A percentile compares a stretch with the other conserved stretches of the same genome.
Evolutionary conservation across 2,888 invertebrate genomes (phyloP).

Genomic region (Allophyes oxyacanthae): DNA sequence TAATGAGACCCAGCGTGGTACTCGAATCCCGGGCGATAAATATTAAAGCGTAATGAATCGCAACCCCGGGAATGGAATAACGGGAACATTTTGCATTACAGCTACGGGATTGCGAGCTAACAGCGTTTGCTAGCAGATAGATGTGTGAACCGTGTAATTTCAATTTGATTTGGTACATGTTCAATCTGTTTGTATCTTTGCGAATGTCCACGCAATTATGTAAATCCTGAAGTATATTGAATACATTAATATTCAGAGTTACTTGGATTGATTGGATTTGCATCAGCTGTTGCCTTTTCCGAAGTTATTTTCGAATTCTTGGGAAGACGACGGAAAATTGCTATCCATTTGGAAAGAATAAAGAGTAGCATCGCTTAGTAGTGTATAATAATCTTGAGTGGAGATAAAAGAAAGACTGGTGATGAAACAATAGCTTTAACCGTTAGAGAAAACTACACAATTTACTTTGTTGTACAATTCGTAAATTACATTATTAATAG

Average conservation of each 20-base stretch:
- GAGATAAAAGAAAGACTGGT: slow-evolving; percentile 33
- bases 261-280: slow-evolving; percentile 30
- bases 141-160: slow-evolving; percentile 56
- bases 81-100: slow-evolving; percentile 53
- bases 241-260: slow-evolving; percentile 36
- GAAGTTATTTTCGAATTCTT: slow-evolving; percentile 11
- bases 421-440: slow-evolving; percentile 37
- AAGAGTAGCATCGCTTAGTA: slow-evolving; percentile 5
- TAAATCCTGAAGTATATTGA: slow-evolving; percentile 41
- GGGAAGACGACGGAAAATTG: slow-evolving; percentile 4
- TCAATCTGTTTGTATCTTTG: slow-evolving; percentile 37
- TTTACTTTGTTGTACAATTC: slow-evolving; percentile 41
- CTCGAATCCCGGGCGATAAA: slow-evolving; percentile 47
- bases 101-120: slow-evolving; percentile 63
- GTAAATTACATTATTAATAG: slow-evolving; percentile 37
- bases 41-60: slow-evolving; percentile 63
- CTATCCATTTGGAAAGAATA: not conserved
- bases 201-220: slow-evolving; percentile 45
- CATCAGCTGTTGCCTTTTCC: slow-evolving; percentile 24
- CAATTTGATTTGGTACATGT: slow-evolving; percentile 50
- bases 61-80: slow-evolving; percentile 42
- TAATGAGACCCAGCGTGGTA: slow-evolving; percentile 37
- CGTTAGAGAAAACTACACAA: slow-evolving; percentile 42
- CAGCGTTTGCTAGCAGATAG: slow-evolving; percentile 62
- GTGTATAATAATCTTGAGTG: slow-evolving; percentile 17